Percentiles rank a stretch among this genome's conserved stretches.
phyloP scores from a whole-genome alignment of 2,797 vertebrate species.

The Eulemur mongoz region DNA sequence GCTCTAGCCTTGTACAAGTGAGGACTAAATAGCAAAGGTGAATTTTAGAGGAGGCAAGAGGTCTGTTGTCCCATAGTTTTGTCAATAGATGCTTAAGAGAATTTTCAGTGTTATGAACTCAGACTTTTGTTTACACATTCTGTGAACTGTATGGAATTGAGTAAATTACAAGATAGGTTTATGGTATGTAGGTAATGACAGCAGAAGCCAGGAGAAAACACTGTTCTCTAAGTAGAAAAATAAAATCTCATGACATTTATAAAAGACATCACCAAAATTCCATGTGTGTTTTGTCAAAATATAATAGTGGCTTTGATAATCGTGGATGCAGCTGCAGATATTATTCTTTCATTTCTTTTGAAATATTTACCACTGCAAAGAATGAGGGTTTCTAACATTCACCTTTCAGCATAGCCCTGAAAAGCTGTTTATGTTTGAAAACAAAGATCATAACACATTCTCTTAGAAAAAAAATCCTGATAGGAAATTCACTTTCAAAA shows the following conservation, averaged over 20 bases:
- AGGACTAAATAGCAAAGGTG: background rate
- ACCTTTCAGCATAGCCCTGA: conserved; percentile 47
- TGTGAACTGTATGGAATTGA: background rate
- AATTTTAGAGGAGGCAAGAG: background rate
- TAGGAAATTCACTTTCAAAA: conserved; percentile 54
- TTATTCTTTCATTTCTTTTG: background rate
- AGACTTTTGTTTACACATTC: background rate
- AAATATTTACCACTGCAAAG: conserved; percentile 59
- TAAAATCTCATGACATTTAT: conserved; percentile 35
- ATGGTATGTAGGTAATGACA: background rate
- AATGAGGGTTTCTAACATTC: conserved; percentile 44
- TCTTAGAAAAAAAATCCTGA: background rate
- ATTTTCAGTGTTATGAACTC: background rate
- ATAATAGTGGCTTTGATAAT: background rate
- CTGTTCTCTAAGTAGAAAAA: background rate
- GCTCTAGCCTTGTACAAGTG: background rate
- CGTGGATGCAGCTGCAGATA: background rate
- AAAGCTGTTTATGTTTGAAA: conserved; percentile 43
- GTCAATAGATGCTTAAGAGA: background rate
- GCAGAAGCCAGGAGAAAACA: background rate
- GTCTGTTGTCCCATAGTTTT: background rate
- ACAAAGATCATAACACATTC: conserved; percentile 13
- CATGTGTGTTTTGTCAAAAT: conserved; percentile 48
- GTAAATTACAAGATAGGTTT: background rate
- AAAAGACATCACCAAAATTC: background rate